Conservation (phyloP, 2,797 vertebrate genomes). For the Epinephelus awoara region DNA sequence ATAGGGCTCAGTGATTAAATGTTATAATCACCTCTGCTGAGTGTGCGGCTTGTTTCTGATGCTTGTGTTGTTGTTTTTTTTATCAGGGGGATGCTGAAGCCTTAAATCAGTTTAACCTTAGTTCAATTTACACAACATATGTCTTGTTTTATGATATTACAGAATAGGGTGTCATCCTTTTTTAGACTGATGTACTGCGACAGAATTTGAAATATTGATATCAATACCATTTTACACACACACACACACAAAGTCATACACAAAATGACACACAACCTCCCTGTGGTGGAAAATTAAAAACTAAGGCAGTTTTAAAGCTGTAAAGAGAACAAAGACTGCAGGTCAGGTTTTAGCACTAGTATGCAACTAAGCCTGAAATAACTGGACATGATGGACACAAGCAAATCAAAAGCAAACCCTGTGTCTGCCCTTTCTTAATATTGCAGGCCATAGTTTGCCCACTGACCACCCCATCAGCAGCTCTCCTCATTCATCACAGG, state of each 20-base stretch:
- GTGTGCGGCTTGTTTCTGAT: constrained; percentile 66
- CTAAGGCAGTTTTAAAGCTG: not conserved
- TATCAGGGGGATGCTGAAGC: constrained; percentile 38
- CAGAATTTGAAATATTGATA: constrained; percentile 26
- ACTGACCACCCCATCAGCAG: constrained; percentile 64
- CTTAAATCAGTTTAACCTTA: constrained; percentile 52
- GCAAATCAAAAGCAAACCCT: not conserved
- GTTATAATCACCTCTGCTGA: constrained; percentile 77
- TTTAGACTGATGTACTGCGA: constrained; percentile 20
- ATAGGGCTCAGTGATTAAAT: constrained; percentile 81
- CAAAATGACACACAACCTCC: no score
- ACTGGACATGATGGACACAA: constrained; percentile 2
- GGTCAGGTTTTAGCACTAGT: not conserved
- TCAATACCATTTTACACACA: not conserved
- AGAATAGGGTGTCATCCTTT: constrained; percentile 2
- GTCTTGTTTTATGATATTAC: constrained; percentile 47
- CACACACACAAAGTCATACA: no score
- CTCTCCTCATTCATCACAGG: constrained; percentile 63
- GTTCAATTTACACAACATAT: constrained; percentile 59
- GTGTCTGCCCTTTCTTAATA: constrained; percentile 19
- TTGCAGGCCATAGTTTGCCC: constrained; percentile 19
- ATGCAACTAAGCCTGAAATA: not conserved
- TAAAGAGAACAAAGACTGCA: not conserved
- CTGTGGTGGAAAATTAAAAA: not conserved
- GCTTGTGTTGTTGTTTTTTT: constrained; percentile 7